phyloP scores from a whole-genome alignment of 2,113 vertebrate species.

The Oceanites oceanicus region DNA sequence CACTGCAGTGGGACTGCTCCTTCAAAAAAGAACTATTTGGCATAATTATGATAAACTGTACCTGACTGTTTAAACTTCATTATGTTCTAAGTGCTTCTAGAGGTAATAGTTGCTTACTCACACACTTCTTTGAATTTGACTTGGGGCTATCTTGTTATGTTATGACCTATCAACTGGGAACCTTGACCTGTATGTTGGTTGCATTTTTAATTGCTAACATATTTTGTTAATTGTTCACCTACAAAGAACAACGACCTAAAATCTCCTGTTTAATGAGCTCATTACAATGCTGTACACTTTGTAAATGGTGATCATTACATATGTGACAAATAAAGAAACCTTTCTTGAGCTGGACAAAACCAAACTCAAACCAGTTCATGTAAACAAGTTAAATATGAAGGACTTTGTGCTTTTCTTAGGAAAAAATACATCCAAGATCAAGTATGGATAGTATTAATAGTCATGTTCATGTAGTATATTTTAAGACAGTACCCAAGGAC shows the following conservation, averaged over 20 bases:
- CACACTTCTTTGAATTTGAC: slow-evolving; percentile 43
- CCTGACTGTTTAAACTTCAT: slow-evolving; percentile 21
- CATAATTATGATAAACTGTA: slow-evolving; percentile 26
- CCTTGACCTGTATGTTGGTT: slow-evolving; percentile 38
- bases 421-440: background rate
- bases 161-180: slow-evolving; percentile 5
- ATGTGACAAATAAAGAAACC: background rate
- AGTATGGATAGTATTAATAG: background rate
- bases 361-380: slow-evolving; percentile 35
- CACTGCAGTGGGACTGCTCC: slow-evolving; percentile 21
- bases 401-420: background rate
- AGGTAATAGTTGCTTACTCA: slow-evolving; percentile 54
- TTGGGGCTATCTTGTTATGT: slow-evolving; percentile 36
- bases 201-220: slow-evolving; percentile 51
- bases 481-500: background rate
- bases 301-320: background rate
- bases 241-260: slow-evolving; percentile 25
- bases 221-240: slow-evolving; percentile 69
- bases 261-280: slow-evolving; percentile 55
- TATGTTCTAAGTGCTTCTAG: slow-evolving; percentile 10
- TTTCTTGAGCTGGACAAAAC: slow-evolving; percentile 34
- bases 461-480: background rate
- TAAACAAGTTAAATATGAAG: background rate
- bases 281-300: slow-evolving; percentile 51
- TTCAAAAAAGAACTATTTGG: slow-evolving; percentile 12